Conservation (phyloP, 2,797 vertebrate species). For the Anguilla anguilla region DNA sequence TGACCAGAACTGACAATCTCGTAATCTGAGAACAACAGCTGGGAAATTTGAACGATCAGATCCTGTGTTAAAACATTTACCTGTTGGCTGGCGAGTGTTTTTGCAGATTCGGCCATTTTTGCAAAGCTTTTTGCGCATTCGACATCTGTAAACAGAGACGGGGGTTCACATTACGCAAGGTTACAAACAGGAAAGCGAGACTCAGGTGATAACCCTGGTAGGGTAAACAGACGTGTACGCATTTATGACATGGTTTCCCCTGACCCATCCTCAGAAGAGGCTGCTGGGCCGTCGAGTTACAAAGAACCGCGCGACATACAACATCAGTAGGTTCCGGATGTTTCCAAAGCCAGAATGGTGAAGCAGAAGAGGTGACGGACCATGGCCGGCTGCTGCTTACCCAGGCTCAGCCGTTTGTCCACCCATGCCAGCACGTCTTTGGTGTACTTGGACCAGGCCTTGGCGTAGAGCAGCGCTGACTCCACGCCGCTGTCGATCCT, state of each 20-base stretch:
- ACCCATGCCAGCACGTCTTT: slow-evolving; percentile 82
- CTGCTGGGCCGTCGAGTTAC: not conserved
- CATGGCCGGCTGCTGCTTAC: slow-evolving; percentile 62
- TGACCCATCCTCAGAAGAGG: not conserved
- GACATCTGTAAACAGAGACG: slow-evolving; percentile 67
- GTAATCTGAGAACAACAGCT: not conserved
- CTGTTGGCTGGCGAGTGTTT: slow-evolving; percentile 75
- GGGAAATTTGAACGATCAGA: not conserved
- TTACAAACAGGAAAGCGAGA: not conserved
- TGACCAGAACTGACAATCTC: not conserved
- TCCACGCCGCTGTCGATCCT: slow-evolving; percentile 80
- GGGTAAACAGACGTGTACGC: not conserved
- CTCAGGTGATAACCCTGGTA: not conserved
- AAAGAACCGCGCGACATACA: not conserved
- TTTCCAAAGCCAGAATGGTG: not conserved
- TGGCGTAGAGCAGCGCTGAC: slow-evolving; percentile 81
- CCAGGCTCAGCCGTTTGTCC: slow-evolving; percentile 79
- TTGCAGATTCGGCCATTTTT: slow-evolving; percentile 84
- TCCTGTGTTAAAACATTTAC: slow-evolving; percentile 54
- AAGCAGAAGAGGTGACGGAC: slow-evolving; percentile 51
- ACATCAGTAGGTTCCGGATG: no score
- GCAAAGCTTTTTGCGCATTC: slow-evolving; percentile 82
- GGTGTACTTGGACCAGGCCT: slow-evolving; percentile 86
- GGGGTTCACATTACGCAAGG: not conserved
- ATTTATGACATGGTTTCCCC: not conserved